Conservation (phyloP, 2,797 vertebrate species). For the Buphagus erythrorhynchus region DNA sequence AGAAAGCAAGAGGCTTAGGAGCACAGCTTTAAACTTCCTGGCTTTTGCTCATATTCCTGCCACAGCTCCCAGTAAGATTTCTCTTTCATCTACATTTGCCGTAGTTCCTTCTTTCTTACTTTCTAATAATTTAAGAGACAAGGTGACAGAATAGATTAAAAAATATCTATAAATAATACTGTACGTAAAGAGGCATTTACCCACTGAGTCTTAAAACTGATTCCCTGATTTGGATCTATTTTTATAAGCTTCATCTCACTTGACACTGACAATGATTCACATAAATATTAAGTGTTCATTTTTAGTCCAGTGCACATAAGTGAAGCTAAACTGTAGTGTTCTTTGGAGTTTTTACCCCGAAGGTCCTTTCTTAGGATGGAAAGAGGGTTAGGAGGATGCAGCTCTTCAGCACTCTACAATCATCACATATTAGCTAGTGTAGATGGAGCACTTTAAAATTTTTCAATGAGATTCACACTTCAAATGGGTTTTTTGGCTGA, state of each 20-base stretch:
- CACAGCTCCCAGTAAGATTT: background rate
- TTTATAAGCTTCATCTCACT: slow-evolving; percentile 50
- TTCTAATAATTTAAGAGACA: slow-evolving; percentile 66
- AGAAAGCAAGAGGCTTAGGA: background rate
- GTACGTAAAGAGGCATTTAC: slow-evolving; percentile 49
- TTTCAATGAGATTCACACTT: background rate
- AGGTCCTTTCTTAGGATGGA: background rate
- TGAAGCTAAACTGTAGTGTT: slow-evolving; percentile 4
- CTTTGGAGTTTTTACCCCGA: background rate
- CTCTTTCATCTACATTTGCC: background rate
- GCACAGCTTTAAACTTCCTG: background rate
- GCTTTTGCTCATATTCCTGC: background rate
- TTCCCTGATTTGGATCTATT: slow-evolving; percentile 39
- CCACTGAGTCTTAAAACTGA: slow-evolving; percentile 38
- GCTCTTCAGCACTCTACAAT: background rate
- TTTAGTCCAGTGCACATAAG: slow-evolving; percentile 43
- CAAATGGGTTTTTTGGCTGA: background rate
- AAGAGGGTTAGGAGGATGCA: background rate
- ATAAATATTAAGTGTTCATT: slow-evolving; percentile 66
- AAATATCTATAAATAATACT: slow-evolving; percentile 55
- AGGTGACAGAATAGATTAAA: slow-evolving; percentile 59
- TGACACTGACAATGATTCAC: slow-evolving; percentile 67
- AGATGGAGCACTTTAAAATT: background rate
- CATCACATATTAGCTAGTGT: background rate
- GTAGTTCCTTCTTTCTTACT: background rate